Evolutionary conservation across 2,797 vertebrate genomes (phyloP).

Genomic region (Amblyraja radiata): DNA sequence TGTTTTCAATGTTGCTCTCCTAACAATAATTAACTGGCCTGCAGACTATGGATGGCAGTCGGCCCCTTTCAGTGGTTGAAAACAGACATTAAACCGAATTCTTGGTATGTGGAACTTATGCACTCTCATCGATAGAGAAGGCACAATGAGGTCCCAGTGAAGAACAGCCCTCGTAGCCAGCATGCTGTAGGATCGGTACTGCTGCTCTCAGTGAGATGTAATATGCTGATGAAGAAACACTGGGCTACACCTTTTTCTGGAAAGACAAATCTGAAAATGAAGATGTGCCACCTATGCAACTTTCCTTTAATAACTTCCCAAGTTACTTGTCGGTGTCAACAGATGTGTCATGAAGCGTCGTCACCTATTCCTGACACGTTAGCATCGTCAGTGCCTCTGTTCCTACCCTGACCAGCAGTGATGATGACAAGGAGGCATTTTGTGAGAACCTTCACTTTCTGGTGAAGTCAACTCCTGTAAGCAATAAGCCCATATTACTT

Average conservation of each 20-base stretch:
- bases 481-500: constrained; percentile 12
- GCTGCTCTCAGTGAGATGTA: too few species aligned
- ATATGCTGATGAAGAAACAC: too few species aligned
- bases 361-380: not conserved
- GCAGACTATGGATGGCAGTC: too few species aligned
- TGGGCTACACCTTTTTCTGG: not conserved
- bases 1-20: too few species aligned
- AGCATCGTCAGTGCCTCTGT: constrained; percentile 27
- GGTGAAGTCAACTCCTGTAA: not conserved
- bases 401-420: constrained; percentile 12
- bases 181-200: too few species aligned
- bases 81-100: too few species aligned
- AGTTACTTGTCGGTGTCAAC: not conserved
- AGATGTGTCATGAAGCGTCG: not conserved
- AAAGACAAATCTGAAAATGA: not conserved
- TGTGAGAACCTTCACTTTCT: constrained; percentile 23
- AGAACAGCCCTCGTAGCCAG: too few species aligned
- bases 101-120: too few species aligned
- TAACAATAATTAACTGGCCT: too few species aligned
- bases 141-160: too few species aligned
- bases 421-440: not conserved
- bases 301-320: not conserved
- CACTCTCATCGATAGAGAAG: too few species aligned
- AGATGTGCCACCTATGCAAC: not conserved
- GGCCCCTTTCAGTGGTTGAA: too few species aligned